A percentile compares a stretch with the other conserved stretches of the same genome.
These are phyloP conservation scores for Pyrocephalus nanus DNA, from an alignment of 2,797 vertebrate genomes.

Conservation along the genomic window DNA sequence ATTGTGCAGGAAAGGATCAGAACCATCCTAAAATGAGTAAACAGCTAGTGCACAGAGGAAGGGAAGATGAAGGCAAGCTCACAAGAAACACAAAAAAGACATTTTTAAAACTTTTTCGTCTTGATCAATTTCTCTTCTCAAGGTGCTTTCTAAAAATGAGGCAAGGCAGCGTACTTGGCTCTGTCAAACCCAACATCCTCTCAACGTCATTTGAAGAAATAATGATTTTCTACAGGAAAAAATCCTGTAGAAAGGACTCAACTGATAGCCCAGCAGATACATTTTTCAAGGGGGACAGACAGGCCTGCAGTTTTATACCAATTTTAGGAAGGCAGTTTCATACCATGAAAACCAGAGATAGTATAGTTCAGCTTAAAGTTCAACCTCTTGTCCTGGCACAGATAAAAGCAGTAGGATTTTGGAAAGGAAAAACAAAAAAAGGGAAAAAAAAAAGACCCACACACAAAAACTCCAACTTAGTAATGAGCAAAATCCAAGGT, in stretches of 20 bases:
- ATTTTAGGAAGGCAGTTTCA: background rate
- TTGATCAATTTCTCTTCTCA: conserved; percentile 21
- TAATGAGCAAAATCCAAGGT: conserved; percentile 5
- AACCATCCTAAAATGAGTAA: background rate
- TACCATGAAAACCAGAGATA: background rate
- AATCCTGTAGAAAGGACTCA: background rate
- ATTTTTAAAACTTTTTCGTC: background rate
- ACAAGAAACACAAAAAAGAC: background rate
- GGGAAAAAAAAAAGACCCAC: background rate
- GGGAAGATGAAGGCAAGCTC: background rate
- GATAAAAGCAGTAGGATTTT: background rate
- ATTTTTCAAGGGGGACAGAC: conserved; percentile 37
- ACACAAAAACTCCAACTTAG: background rate
- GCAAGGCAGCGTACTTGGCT: background rate
- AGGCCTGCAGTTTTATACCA: background rate
- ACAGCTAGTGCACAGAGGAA: background rate
- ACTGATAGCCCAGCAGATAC: background rate
- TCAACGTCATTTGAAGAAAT: conserved; percentile 34
- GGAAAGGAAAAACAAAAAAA: background rate
- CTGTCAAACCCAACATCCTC: conserved; percentile 25
- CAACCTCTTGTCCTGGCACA: background rate
- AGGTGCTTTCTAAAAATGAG: conserved; percentile 13
- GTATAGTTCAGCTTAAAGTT: background rate
- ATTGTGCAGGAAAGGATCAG: background rate
- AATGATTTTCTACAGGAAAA: conserved; percentile 34